Evolutionary conservation across 1,140 invertebrate genomes (phyloP).

Genomic region (Thrips palmi): DNA sequence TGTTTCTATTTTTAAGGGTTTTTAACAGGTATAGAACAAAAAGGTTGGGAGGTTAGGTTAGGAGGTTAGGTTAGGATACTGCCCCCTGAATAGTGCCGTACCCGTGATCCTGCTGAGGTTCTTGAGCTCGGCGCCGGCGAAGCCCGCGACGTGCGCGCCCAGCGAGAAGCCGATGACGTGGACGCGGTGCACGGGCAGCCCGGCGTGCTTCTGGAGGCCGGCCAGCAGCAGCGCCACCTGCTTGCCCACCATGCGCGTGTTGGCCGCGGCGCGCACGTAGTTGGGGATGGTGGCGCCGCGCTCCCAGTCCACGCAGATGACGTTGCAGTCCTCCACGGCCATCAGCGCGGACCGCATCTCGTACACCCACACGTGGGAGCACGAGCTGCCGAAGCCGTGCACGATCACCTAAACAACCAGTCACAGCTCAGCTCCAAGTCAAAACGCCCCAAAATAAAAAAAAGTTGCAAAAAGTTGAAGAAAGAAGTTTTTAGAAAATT

Average conservation of each 20-base stretch:
- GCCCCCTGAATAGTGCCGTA: too few species aligned
- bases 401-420: too few species aligned
- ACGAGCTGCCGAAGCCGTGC: constrained; percentile 85
- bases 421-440: too few species aligned
- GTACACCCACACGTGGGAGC: constrained; percentile 77
- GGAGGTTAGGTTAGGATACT: too few species aligned
- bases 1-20: not conserved
- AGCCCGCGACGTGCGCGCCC: constrained; percentile 85
- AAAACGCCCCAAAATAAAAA: too few species aligned
- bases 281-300: constrained; percentile 78
- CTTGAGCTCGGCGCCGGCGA: constrained; percentile 68
- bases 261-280: constrained; percentile 83
- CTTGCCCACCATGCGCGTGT: constrained; percentile 78
- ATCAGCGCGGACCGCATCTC: constrained; percentile 81
- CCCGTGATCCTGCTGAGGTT: constrained; percentile 75
- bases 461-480: too few species aligned
- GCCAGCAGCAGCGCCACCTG: constrained; percentile 61
- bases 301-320: constrained; percentile 90
- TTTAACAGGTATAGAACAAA: too few species aligned
- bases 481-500: too few species aligned
- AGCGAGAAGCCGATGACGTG: constrained; percentile 84
- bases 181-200: constrained; percentile 37
- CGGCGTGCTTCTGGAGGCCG: constrained; percentile 30
- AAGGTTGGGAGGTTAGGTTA: too few species aligned
- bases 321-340: constrained; percentile 70